Conservation (phyloP, 2,113 vertebrate genomes). For the Nothoprocta perdicaria region DNA sequence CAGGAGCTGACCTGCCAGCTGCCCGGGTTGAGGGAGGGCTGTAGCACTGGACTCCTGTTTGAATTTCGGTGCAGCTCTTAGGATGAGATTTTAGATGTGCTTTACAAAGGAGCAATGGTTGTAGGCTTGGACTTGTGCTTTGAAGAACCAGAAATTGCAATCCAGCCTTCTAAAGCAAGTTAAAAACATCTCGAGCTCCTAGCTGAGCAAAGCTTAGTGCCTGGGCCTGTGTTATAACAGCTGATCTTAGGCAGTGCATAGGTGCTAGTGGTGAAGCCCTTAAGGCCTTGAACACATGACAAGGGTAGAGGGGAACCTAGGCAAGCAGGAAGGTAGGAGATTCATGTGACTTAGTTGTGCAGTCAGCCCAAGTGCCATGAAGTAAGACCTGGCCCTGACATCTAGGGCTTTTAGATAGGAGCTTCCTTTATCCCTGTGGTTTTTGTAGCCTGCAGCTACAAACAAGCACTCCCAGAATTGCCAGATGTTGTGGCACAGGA, state of each 20-base stretch:
- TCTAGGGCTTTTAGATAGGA: not conserved
- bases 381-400: not conserved
- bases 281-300: fast-evolving
- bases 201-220: fast-evolving
- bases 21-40: not conserved
- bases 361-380: not conserved
- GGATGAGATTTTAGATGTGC: not conserved
- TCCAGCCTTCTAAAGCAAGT: not conserved
- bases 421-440: not conserved
- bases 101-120: not conserved
- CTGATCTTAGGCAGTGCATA: not conserved
- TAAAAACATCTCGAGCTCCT: not conserved
- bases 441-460: not conserved
- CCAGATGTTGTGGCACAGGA: not conserved
- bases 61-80: fast-evolving
- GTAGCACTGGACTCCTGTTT: fast-evolving
- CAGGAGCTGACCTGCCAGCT: not conserved
- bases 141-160: not conserved
- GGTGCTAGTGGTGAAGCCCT: not conserved
- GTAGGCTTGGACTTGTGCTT: not conserved
- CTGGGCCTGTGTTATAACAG: not conserved
- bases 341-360: not conserved
- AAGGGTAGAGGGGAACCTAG: not conserved
- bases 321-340: not conserved
- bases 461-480: not conserved